Evolutionary conservation across 2,888 invertebrate species (phyloP).

Genomic region (Mesorhabditis belari): DNA sequence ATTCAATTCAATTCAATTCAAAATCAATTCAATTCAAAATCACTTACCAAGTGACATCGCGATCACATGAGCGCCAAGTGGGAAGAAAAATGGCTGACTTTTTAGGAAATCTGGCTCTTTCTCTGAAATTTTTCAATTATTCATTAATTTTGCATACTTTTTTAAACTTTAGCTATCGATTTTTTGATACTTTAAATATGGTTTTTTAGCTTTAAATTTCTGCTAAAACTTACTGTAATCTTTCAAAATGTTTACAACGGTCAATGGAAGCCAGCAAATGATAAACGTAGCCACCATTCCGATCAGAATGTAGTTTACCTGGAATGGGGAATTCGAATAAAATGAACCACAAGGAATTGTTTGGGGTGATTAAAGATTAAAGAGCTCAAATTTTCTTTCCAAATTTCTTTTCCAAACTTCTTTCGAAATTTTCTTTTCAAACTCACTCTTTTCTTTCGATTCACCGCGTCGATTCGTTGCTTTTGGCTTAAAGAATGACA

Average conservation of each 20-base stretch:
- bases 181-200: background rate
- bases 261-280: slow-evolving; percentile 50
- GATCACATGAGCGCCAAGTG: slow-evolving; percentile 46
- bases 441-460: slow-evolving; percentile 33
- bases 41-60: slow-evolving; percentile 45
- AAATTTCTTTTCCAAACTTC: background rate
- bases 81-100: slow-evolving; percentile 48
- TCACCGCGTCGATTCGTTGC: slow-evolving; percentile 47
- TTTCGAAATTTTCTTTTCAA: background rate
- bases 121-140: slow-evolving; percentile 25
- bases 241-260: slow-evolving; percentile 47
- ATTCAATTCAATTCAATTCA: slow-evolving; percentile 19
- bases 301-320: slow-evolving; percentile 40
- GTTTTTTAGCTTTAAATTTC: background rate
- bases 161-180: background rate
- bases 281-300: slow-evolving; percentile 71
- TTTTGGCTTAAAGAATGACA: slow-evolving; percentile 43
- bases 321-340: too few species aligned
- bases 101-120: slow-evolving; percentile 37
- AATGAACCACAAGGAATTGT: background rate
- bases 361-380: background rate
- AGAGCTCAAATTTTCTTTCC: background rate
- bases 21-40: background rate
- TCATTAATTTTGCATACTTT: background rate
- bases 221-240: slow-evolving; percentile 42